Percentiles rank a stretch among this genome's conserved stretches.
Conservation (phyloP, 2,113 vertebrate genomes). For the Albula goreensis region DNA sequence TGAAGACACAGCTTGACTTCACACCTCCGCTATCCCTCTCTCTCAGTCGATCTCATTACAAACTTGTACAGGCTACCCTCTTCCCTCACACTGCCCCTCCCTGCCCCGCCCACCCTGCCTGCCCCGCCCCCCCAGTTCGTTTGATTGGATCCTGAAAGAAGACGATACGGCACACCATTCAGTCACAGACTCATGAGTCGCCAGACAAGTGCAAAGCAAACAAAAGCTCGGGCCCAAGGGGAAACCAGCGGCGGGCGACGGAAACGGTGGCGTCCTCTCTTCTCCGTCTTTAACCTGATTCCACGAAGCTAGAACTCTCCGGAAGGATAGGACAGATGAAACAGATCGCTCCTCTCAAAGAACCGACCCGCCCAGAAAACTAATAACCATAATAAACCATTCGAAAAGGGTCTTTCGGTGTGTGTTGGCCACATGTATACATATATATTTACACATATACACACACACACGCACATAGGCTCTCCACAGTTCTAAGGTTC, state of each 20-base stretch:
- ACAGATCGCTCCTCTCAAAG: slow-evolving; percentile 38
- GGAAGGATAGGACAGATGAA: background rate
- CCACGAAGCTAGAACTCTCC: background rate
- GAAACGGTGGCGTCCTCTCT: background rate
- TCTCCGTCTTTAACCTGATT: background rate
- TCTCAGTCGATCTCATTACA: background rate
- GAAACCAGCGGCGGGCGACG: background rate
- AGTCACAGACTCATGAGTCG: background rate
- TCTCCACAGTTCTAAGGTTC: slow-evolving; percentile 58
- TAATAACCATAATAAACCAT: slow-evolving; percentile 59
- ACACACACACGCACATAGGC: slow-evolving; percentile 52
- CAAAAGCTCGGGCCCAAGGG: background rate
- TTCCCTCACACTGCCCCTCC: background rate
- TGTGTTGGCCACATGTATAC: slow-evolving; percentile 72
- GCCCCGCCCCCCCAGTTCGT: background rate
- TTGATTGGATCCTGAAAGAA: background rate
- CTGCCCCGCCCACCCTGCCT: background rate
- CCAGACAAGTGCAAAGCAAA: background rate
- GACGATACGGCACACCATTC: background rate
- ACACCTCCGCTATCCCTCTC: background rate
- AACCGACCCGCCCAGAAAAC: slow-evolving; percentile 45
- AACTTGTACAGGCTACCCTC: background rate
- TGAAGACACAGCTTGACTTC: too few species aligned
- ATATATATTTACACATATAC: slow-evolving; percentile 56
- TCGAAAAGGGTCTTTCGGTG: slow-evolving; percentile 64